phyloP scores from a whole-genome alignment of 2,888 invertebrate species.

The Oeneis ivallda region DNA sequence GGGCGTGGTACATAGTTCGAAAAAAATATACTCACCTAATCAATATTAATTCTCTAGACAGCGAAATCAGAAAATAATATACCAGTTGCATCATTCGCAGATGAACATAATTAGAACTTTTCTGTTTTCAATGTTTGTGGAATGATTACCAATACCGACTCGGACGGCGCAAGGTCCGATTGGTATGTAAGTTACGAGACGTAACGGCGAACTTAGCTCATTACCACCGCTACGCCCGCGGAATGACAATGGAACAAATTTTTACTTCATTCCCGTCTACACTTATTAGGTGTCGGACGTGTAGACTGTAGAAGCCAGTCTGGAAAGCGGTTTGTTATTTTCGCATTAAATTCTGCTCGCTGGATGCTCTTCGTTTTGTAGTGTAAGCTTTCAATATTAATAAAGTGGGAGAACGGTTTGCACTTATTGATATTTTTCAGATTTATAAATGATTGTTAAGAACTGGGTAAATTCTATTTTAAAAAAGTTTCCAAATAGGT shows the following conservation, averaged over 20 bases:
- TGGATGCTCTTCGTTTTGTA: constrained; percentile 32
- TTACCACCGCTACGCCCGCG: constrained; percentile 68
- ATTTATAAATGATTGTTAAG: neutral
- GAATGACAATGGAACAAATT: constrained; percentile 77
- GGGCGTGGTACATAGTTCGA: too few species aligned
- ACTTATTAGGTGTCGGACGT: constrained; percentile 64
- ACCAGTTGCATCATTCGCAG: constrained; percentile 34
- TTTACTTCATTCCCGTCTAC: constrained; percentile 70
- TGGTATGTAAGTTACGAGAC: constrained; percentile 79
- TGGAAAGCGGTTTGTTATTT: constrained; percentile 48
- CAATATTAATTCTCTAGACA: constrained; percentile 11
- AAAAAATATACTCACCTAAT: neutral
- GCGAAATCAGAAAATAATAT: constrained; percentile 21
- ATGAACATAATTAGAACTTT: constrained; percentile 64
- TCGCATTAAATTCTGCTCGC: constrained; percentile 37
- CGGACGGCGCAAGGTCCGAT: constrained; percentile 57
- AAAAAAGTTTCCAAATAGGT: neutral
- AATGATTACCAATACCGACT: constrained; percentile 64
- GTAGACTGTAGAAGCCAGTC: constrained; percentile 58
- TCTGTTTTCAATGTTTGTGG: constrained; percentile 65
- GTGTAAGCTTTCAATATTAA: constrained; percentile 32
- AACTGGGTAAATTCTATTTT: neutral
- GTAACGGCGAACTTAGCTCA: constrained; percentile 80
- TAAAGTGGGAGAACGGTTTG: constrained; percentile 11
- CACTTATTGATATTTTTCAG: constrained; percentile 1